Conservation (phyloP, 2,888 invertebrate genomes). For the Drosophila trichaetosa region DNA sequence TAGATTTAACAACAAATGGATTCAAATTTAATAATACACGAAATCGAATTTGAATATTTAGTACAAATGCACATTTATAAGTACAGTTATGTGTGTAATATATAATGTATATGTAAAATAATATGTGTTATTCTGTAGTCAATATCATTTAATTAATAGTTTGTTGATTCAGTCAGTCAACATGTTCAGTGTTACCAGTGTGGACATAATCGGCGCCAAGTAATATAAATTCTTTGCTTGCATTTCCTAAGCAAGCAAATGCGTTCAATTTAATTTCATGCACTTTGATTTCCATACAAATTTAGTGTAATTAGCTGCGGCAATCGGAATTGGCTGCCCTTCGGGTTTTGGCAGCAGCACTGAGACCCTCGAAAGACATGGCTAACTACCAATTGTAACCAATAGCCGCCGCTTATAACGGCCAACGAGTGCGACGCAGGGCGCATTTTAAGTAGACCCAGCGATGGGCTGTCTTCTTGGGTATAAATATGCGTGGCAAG, state of each 20-base stretch:
- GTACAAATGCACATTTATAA: neutral
- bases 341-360: constrained; percentile 59
- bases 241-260: constrained; percentile 13
- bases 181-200: neutral
- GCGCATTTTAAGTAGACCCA: constrained; percentile 60
- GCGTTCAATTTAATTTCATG: constrained; percentile 8
- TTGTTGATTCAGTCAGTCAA: neutral
- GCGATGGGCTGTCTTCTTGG: constrained; percentile 5
- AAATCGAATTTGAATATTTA: neutral
- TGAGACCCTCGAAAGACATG: constrained; percentile 53
- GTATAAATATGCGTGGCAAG: constrained; percentile 65
- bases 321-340: constrained; percentile 66
- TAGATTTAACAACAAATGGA: neutral
- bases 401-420: constrained; percentile 62
- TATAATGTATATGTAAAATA: neutral
- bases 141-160: neutral
- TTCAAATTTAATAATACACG: neutral
- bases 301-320: constrained; percentile 44
- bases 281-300: constrained; percentile 34
- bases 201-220: neutral
- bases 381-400: constrained; percentile 53
- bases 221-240: neutral
- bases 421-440: constrained; percentile 35
- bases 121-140: neutral
- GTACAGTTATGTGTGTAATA: neutral